A percentile compares a stretch with the other conserved stretches of the same genome.
Evolutionary conservation across 2,113 vertebrate species (phyloP).

Genomic region (Solenodon paradoxus): DNA sequence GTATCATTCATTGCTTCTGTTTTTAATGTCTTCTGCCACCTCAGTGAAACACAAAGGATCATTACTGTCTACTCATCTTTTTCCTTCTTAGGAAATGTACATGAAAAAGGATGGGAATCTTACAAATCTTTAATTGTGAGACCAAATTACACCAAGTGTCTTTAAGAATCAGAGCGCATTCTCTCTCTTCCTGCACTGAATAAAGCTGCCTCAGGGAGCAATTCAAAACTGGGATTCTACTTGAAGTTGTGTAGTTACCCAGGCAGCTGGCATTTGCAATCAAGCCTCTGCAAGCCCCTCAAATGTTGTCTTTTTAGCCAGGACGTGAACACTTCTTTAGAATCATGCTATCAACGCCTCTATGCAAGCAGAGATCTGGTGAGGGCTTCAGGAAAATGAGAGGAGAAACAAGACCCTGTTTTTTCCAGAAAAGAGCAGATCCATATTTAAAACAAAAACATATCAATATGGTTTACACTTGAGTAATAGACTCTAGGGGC

Average conservation of each 20-base stretch:
- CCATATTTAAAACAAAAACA: neutral
- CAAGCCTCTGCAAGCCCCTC: neutral
- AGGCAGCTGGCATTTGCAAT: slow-evolving; percentile 12
- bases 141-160: neutral
- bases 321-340: neutral
- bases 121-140: neutral
- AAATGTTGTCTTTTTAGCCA: neutral
- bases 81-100: neutral
- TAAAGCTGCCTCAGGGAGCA: neutral
- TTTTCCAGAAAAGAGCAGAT: slow-evolving; percentile 8
- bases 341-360: neutral
- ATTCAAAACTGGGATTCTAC: slow-evolving; percentile 10
- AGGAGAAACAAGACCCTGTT: slow-evolving; percentile 33
- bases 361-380: neutral
- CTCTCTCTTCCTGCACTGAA: neutral
- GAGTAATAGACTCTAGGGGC: neutral
- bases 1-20: too few species aligned
- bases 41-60: neutral
- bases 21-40: neutral
- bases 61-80: neutral
- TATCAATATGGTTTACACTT: neutral
- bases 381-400: neutral
- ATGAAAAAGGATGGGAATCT: neutral
- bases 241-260: neutral
- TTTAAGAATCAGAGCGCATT: slow-evolving; percentile 38